A percentile compares a stretch with the other conserved stretches of the same genome.
Conservation (phyloP, 92 coral and sea anemone species). For the Bergia sp. region DNA sequence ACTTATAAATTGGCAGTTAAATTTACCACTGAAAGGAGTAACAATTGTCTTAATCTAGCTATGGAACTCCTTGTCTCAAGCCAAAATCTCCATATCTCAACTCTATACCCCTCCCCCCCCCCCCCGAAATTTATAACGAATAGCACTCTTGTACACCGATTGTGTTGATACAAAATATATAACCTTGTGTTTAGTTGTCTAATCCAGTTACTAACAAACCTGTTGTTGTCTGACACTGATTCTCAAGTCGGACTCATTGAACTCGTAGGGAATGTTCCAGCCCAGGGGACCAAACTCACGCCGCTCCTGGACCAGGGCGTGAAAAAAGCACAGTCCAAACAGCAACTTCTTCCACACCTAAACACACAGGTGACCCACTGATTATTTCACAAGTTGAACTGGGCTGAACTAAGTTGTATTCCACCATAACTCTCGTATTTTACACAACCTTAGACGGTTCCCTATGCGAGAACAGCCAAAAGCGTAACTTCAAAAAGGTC, state of each 20-base stretch:
- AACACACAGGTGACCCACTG: background rate
- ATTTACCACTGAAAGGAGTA: no score
- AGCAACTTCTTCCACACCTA: slow-evolving; percentile 94
- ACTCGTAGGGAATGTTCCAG: slow-evolving; percentile 99
- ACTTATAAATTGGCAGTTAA: no score
- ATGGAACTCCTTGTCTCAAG: no score
- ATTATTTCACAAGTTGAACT: background rate
- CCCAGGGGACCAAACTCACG: slow-evolving; percentile 97
- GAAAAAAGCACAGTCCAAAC: slow-evolving; percentile 95
- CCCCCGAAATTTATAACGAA: no score
- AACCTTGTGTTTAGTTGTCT: background rate
- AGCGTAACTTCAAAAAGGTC: no score
- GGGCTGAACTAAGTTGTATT: background rate
- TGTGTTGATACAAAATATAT: background rate
- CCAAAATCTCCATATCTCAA: no score
- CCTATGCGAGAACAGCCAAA: no score
- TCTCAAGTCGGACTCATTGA: slow-evolving; percentile 95
- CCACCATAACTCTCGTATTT: no score
- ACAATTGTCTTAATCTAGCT: no score
- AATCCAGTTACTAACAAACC: slow-evolving; percentile 45
- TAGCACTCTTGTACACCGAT: no score
- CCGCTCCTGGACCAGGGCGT: slow-evolving; percentile 94
- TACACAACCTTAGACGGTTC: no score
- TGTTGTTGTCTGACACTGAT: slow-evolving; percentile 97
- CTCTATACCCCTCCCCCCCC: no score